Evolutionary conservation across 1,140 invertebrate genomes (phyloP).

Genomic region (Scylla paramamosain): DNA sequence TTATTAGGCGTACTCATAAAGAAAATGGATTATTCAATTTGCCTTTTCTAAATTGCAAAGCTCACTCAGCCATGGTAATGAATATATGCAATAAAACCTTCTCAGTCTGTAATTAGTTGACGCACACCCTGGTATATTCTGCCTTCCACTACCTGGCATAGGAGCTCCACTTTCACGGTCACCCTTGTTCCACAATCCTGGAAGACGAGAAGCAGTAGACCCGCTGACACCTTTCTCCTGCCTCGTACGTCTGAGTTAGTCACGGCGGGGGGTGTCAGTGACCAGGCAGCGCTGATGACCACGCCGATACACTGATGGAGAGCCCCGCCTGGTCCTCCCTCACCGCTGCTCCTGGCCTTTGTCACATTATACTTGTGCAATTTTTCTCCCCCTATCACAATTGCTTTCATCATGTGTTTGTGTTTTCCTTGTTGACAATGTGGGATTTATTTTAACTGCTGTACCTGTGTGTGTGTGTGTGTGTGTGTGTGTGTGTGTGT

Average conservation of each 20-base stretch:
- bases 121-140: not conserved
- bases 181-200: too few species aligned
- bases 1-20: not conserved
- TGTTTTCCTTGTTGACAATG: not conserved
- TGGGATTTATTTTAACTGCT: not conserved
- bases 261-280: not conserved
- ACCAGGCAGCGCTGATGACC: not conserved
- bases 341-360: not conserved
- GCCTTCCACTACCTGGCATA: not conserved
- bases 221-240: too few species aligned
- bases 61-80: not conserved
- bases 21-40: not conserved
- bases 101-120: not conserved
- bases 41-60: not conserved
- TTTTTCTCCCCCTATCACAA: not conserved
- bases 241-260: too few species aligned
- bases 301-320: not conserved
- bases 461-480: not conserved
- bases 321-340: not conserved
- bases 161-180: not conserved
- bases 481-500: constrained; percentile 1
- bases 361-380: not conserved
- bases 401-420: not conserved
- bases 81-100: not conserved
- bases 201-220: too few species aligned